Conservation (phyloP, 53 echinoderm and acorn worm species). For the Pentamera pediparva region DNA sequence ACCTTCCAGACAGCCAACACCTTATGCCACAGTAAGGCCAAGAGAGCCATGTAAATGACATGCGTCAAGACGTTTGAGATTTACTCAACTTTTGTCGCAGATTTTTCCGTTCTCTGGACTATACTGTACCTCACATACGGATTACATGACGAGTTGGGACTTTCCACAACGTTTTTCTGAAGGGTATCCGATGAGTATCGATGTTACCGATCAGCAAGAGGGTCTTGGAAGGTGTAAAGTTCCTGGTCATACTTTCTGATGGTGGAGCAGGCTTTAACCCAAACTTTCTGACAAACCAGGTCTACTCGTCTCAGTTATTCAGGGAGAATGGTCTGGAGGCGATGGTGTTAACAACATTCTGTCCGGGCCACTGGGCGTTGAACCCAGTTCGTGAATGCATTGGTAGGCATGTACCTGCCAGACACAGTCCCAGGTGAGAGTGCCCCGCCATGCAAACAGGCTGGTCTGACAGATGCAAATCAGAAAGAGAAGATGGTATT, state of each 20-base stretch:
- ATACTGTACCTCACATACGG: no score
- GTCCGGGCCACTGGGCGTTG: conserved; percentile 7
- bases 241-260: background rate
- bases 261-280: background rate
- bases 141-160: no score
- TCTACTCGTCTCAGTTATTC: background rate
- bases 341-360: background rate
- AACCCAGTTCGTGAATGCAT: background rate
- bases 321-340: background rate
- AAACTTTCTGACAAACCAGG: background rate
- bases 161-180: no score
- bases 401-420: background rate
- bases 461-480: background rate
- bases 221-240: background rate
- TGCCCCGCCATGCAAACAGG: background rate
- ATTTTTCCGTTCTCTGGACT: no score
- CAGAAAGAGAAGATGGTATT: background rate
- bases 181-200: no score
- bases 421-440: conserved; percentile 2
- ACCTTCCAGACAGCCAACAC: no score
- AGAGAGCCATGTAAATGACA: no score
- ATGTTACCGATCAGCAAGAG: background rate
- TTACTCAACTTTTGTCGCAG: no score
- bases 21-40: no score
- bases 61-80: no score